Evolutionary conservation across 2,113 vertebrate species (phyloP).

Genomic region (Nipponia nippon): DNA sequence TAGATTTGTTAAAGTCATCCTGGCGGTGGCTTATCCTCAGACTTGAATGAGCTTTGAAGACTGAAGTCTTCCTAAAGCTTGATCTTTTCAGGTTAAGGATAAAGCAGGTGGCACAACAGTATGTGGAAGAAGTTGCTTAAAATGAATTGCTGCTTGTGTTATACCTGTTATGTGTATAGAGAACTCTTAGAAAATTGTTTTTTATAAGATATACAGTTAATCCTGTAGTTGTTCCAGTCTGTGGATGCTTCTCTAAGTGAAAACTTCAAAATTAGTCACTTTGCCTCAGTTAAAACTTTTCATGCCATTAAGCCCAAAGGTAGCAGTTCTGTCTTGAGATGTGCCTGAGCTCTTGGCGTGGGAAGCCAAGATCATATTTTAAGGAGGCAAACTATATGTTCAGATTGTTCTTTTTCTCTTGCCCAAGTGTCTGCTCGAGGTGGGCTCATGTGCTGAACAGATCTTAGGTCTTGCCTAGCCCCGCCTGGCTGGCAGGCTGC

Average conservation of each 20-base stretch:
- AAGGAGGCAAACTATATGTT: background rate
- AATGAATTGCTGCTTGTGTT: background rate
- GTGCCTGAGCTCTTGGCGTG: background rate
- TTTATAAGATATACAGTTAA: background rate
- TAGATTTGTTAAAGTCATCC: background rate
- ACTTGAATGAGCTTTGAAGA: background rate
- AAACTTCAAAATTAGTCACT: background rate
- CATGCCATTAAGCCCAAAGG: background rate
- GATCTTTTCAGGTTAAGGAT: background rate
- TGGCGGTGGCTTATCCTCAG: background rate
- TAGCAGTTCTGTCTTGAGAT: background rate
- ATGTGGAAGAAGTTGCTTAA: background rate
- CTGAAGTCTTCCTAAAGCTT: background rate
- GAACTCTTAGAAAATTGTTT: background rate
- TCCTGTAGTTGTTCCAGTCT: background rate
- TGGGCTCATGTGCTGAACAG: background rate
- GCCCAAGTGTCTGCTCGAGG: background rate
- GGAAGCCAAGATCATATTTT: background rate
- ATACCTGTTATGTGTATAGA: background rate
- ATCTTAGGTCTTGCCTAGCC: background rate
- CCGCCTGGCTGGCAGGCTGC: background rate
- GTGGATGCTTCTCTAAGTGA: background rate
- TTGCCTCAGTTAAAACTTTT: background rate
- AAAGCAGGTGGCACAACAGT: background rate
- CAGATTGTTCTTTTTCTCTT: background rate